Evolutionary conservation across 1,140 invertebrate species (phyloP).

Genomic region (Drosophila prosaltans): DNA sequence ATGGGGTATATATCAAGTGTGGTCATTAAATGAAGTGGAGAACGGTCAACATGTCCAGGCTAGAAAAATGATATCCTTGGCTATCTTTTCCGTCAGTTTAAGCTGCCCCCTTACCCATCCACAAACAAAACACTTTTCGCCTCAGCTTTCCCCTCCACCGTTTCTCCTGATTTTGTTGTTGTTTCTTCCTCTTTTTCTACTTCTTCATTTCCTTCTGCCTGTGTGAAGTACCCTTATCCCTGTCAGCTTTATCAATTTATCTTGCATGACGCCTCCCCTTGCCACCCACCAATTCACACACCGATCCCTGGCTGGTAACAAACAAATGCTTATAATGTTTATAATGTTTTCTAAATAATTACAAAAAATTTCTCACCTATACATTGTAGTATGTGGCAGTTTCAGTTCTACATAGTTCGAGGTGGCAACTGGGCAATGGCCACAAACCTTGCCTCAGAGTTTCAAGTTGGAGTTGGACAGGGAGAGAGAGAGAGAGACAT

Average conservation of each 20-base stretch:
- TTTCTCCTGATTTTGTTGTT: neutral
- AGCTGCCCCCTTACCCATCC: neutral
- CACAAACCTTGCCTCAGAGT: neutral
- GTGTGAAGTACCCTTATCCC: constrained; percentile 36
- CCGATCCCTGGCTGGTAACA: neutral
- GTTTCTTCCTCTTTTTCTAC: neutral
- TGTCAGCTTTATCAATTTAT: constrained; percentile 69
- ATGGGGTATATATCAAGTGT: constrained; percentile 2
- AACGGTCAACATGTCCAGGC: constrained; percentile 10
- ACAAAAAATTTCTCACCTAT: constrained; percentile 60
- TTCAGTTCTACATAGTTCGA: neutral
- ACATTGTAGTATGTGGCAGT: neutral
- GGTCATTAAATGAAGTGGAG: constrained; percentile 12
- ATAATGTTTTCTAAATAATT: constrained; percentile 72
- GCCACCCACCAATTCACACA: neutral
- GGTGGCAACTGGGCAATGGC: neutral
- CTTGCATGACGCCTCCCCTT: constrained; percentile 38
- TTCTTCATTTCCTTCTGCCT: no score
- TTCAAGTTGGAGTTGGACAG: neutral
- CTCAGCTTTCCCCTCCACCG: neutral
- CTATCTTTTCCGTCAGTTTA: neutral
- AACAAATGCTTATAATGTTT: constrained; percentile 47
- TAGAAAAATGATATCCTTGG: constrained; percentile 11
- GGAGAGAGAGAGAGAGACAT: neutral
- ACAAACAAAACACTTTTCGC: constrained; percentile 1